phyloP scores from a whole-genome alignment of 2,888 invertebrate genomes.

The Pterobdella sp. region DNA sequence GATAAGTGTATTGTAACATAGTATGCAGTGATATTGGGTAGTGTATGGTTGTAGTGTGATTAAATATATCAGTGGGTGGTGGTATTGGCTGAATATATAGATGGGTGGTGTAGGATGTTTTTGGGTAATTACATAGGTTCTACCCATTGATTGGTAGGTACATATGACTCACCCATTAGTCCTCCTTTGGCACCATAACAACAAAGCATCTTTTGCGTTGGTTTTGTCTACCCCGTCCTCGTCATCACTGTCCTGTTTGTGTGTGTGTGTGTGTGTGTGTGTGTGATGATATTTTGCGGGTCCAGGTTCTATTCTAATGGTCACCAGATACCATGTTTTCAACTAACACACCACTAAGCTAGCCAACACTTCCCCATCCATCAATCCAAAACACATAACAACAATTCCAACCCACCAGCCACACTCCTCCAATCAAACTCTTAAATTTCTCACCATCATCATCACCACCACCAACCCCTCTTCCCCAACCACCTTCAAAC shows the following conservation, averaged over 20 bases:
- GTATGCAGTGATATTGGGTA: not conserved
- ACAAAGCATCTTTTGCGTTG: constrained; percentile 84
- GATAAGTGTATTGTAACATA: not conserved
- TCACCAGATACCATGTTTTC: not conserved
- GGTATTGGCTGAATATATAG: too few relatives aligned
- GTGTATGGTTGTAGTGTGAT: not conserved
- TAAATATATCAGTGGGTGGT: too few relatives aligned
- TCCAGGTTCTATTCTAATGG: too few relatives aligned
- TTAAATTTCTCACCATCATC: not conserved
- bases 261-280: not conserved
- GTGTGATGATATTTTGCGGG: too few relatives aligned
- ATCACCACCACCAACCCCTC: not conserved
- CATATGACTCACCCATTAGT: constrained; percentile 83
- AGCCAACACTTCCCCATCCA: not conserved
- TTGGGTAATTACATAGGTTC: too few relatives aligned
- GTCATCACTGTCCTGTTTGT: constrained; percentile 70
- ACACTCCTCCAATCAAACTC: too few relatives aligned
- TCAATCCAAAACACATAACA: not conserved
- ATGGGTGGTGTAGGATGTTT: too few relatives aligned
- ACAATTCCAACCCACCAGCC: too few relatives aligned
- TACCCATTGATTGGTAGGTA: not conserved
- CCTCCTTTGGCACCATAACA: constrained; percentile 97
- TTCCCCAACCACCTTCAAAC: not conserved
- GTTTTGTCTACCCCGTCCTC: constrained; percentile 66
- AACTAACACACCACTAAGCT: not conserved